Percentiles rank a stretch among this genome's conserved stretches.
Evolutionary conservation across 92 coral and sea anemone genomes (phyloP).

Genomic region (Umimayanthus kanabou): DNA sequence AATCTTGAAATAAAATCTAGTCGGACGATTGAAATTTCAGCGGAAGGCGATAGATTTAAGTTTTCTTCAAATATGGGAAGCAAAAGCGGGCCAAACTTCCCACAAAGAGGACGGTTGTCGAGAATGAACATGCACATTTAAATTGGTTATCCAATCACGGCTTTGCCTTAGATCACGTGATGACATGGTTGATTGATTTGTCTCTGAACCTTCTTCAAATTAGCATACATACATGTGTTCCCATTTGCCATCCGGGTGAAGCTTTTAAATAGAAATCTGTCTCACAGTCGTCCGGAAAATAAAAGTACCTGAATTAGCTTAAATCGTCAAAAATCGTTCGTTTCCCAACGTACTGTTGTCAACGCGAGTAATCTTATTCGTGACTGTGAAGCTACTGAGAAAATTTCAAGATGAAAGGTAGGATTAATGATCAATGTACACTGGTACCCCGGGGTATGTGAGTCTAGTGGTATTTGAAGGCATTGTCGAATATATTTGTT

Average conservation of each 20-base stretch:
- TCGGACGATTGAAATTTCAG: too few species aligned
- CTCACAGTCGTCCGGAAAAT: neutral
- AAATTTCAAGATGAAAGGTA: constrained; percentile 27
- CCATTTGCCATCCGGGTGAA: constrained; percentile 13
- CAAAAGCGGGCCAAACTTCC: too few species aligned
- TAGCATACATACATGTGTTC: constrained; percentile 25
- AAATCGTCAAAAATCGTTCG: constrained; percentile 15
- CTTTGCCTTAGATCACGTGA: constrained; percentile 2
- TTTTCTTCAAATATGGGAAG: too few species aligned
- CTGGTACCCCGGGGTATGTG: constrained; percentile 9
- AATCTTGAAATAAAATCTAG: too few species aligned
- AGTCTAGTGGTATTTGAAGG: constrained; percentile 31
- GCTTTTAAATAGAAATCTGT: neutral
- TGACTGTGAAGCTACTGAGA: neutral
- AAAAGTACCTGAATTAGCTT: constrained; percentile 6
- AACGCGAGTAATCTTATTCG: neutral
- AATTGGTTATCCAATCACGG: neutral
- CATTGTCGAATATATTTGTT: neutral
- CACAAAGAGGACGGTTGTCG: neutral
- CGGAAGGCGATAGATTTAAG: too few species aligned
- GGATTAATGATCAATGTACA: neutral
- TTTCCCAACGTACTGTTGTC: neutral
- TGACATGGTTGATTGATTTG: neutral
- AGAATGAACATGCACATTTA: neutral
- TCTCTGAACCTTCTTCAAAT: neutral